A percentile compares a stretch with the other conserved stretches of the same genome.
These are phyloP conservation scores for Triops cancriformis DNA, from an alignment of 1,140 invertebrate genomes.

Conservation along the genomic window DNA sequence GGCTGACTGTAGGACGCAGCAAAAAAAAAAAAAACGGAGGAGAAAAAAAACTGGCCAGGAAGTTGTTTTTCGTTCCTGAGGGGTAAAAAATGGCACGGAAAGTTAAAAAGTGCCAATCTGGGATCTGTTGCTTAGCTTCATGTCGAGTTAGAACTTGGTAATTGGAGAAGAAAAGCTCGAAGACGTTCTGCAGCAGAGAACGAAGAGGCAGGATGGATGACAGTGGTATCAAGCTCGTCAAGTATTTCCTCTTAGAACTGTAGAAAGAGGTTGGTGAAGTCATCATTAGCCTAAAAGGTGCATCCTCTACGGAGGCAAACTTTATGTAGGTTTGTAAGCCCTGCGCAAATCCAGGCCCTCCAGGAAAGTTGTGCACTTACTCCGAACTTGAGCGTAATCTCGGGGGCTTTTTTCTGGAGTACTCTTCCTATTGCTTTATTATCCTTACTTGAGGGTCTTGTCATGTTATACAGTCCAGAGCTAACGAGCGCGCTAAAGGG, in stretches of 20 bases:
- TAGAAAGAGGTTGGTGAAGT: neutral
- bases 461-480: neutral
- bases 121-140: too few relatives aligned
- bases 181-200: too few relatives aligned
- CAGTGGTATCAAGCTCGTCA: neutral
- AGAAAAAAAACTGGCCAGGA: too few relatives aligned
- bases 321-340: neutral
- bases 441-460: neutral
- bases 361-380: neutral
- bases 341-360: neutral
- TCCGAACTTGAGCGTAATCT: neutral
- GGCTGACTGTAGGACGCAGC: too few relatives aligned
- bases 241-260: neutral
- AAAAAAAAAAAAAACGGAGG: too few relatives aligned
- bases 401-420: neutral
- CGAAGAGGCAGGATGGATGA: neutral
- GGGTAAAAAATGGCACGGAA: too few relatives aligned
- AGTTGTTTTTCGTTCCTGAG: too few relatives aligned
- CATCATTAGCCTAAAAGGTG: neutral
- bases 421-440: constrained; percentile 1
- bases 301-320: neutral
- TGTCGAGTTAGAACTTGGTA: too few relatives aligned
- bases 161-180: too few relatives aligned
- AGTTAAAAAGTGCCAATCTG: too few relatives aligned
- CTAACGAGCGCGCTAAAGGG: neutral